Evolutionary conservation across 2,797 vertebrate genomes (phyloP), one percentile per base, ranked within the genome.

Genomic region (Chelmon rostratus): DNA sequence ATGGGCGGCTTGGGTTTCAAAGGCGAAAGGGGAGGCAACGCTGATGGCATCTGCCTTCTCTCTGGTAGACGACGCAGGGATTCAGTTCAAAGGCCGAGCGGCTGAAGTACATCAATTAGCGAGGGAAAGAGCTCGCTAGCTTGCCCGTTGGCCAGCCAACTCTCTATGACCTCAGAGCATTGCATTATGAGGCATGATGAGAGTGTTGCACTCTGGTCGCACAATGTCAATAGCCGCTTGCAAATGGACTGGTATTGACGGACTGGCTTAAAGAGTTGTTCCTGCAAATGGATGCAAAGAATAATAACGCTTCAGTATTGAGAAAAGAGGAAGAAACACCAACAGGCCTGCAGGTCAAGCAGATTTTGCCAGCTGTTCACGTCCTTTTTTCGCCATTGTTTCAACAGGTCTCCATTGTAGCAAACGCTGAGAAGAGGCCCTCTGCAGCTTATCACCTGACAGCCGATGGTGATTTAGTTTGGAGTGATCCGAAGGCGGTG

Each of bases 31-130:
- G 85, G 73, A 79, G 85, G 85, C 83, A 67, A 79, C 86, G 82
- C 88, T 90, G 92, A 95, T 94, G 92, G 91, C 92, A 93, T 95
- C 92, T 94, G 90, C 88, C 89, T 91, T 88, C 83, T 92, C 87
- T 92, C 93, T 83, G 88, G 75, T 79, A 87, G 88, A 88, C 85
- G 67, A 90, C 78, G 87, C 90, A 78, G 83, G 92, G 93, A 92
- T 93, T 91, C 89, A 92, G 92, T 95, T 95, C 94, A 95, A 96
- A 95, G 93, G 80, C 82, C 38, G 73, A 89, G 86, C 93, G 93
- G 95, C 93, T 94, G 93, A 94, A 91, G 85, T 91, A 79, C 89
- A 92, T 94, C 94, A 94, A 93, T 95, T 95, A 95, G 92, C 89
- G 72, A 76, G 81, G 63, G 84, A 68, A 72, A 81, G 78, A 83